These are phyloP conservation scores for Rafetus swinhoei DNA, from an alignment of 2,113 vertebrate genomes.

Conservation along the genomic window DNA sequence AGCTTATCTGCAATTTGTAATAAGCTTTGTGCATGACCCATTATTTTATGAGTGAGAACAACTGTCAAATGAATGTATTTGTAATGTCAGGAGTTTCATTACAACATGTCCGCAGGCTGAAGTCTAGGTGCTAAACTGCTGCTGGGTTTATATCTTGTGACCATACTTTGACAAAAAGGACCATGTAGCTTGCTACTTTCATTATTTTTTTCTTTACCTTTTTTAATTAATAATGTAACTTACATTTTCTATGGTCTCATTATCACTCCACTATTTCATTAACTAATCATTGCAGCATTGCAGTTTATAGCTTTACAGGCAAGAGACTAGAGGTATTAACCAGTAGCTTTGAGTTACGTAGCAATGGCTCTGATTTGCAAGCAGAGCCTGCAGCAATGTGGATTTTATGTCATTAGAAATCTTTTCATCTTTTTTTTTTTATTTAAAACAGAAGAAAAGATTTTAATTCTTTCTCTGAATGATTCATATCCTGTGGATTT, in stretches of 20 bases:
- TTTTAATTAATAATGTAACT: conserved; percentile 85
- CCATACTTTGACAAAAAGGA: conserved; percentile 62
- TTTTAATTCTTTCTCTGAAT: conserved; percentile 69
- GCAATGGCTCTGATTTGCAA: conserved; percentile 65
- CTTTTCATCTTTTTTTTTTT: conserved; percentile 70
- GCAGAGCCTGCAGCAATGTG: conserved; percentile 61
- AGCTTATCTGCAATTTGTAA: conserved; percentile 76
- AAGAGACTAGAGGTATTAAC: conserved; percentile 44
- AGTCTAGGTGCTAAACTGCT: conserved; percentile 63
- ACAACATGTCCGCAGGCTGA: conserved; percentile 75
- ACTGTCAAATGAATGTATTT: conserved; percentile 75
- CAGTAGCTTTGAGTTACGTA: conserved; percentile 30
- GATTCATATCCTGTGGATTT: conserved; percentile 79
- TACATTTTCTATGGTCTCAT: conserved; percentile 75
- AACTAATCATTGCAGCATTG: conserved; percentile 76
- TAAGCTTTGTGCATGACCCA: conserved; percentile 62
- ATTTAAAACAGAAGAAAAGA: conserved; percentile 70
- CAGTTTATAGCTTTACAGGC: conserved; percentile 77
- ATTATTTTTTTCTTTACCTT: conserved; percentile 77
- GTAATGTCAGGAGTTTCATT: conserved; percentile 79
- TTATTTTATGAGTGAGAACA: conserved; percentile 72
- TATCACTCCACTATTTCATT: conserved; percentile 74
- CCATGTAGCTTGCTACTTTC: conserved; percentile 59
- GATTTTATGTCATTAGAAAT: conserved; percentile 74
- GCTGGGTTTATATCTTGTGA: conserved; percentile 75